phyloP scores from a whole-genome alignment of 2,888 invertebrate species.

The Athripsodes cinereus region DNA sequence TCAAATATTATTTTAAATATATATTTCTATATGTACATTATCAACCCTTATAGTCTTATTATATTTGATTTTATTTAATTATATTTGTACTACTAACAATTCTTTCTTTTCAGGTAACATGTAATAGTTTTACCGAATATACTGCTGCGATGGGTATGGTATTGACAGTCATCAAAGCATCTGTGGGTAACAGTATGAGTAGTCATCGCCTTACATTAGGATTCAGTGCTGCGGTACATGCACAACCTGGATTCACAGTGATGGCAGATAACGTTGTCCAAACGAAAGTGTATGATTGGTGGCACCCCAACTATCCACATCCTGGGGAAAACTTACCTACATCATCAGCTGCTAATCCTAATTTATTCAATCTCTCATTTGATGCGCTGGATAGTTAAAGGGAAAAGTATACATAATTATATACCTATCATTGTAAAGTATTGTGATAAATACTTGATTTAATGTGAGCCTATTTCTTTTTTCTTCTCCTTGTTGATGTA shows the following conservation, averaged over 20 bases:
- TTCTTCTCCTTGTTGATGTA: too few relatives aligned
- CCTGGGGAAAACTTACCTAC: constrained; percentile 26
- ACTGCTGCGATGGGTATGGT: constrained; percentile 45
- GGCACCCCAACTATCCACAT: constrained; percentile 53
- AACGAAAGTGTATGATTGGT: constrained; percentile 58
- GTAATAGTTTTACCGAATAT: constrained; percentile 40
- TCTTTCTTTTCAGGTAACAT: constrained; percentile 37
- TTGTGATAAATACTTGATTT: too few relatives aligned
- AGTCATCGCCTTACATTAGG: constrained; percentile 48
- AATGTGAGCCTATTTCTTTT: too few relatives aligned
- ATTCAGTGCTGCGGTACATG: constrained; percentile 42
- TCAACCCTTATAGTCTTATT: too few relatives aligned
- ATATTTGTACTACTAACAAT: too few relatives aligned
- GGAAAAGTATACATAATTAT: too few relatives aligned
- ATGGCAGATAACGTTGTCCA: constrained; percentile 48
- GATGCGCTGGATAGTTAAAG: not conserved
- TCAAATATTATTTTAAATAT: too few relatives aligned
- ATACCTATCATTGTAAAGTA: too few relatives aligned
- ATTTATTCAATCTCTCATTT: not conserved
- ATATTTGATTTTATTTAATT: too few relatives aligned
- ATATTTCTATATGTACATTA: too few relatives aligned
- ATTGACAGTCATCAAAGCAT: constrained; percentile 40
- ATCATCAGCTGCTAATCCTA: not conserved
- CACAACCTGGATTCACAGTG: constrained; percentile 37
- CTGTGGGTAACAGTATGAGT: constrained; percentile 47